These are phyloP conservation scores for Sebastes umbrosus DNA, from an alignment of 2,797 vertebrate genomes.

Conservation along the genomic window DNA sequence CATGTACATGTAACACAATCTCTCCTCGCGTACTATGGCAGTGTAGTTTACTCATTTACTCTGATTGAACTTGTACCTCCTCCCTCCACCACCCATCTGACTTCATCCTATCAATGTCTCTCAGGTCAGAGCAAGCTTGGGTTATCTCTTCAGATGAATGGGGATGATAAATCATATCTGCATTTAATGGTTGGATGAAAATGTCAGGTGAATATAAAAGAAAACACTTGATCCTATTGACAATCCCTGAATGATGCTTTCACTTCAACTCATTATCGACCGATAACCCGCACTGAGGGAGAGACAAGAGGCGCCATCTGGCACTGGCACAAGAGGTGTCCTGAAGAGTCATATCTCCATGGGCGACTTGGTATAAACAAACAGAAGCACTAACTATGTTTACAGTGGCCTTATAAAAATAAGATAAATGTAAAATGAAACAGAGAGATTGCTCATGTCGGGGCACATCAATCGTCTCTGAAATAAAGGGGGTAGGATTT, in stretches of 20 bases:
- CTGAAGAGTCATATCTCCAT: constrained; percentile 26
- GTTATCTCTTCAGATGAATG: constrained; percentile 53
- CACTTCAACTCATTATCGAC: constrained; percentile 25
- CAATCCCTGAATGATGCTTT: constrained; percentile 24
- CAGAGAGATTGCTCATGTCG: constrained; percentile 34
- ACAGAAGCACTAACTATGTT: constrained; percentile 48
- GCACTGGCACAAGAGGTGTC: constrained; percentile 31
- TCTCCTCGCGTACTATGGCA: constrained; percentile 11
- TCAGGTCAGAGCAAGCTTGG: constrained; percentile 26
- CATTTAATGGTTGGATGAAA: constrained; percentile 38
- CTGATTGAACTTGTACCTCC: constrained; percentile 13
- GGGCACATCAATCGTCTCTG: constrained; percentile 40
- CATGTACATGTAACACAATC: constrained; percentile 60
- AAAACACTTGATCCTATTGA: constrained; percentile 34
- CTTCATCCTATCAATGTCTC: constrained; percentile 28
- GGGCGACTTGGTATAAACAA: constrained; percentile 36
- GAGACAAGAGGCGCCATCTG: constrained; percentile 30
- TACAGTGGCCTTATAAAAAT: constrained; percentile 42
- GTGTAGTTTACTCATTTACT: constrained; percentile 26
- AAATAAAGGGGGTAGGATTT: constrained; percentile 28
- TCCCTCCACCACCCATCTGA: constrained; percentile 11
- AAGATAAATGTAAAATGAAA: constrained; percentile 39
- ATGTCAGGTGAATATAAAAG: constrained; percentile 9
- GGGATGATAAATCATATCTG: constrained; percentile 41
- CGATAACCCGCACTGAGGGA: constrained; percentile 15